Evolutionary conservation across 2,888 invertebrate species (phyloP).

Genomic region (Sinhomidia bicolor): DNA sequence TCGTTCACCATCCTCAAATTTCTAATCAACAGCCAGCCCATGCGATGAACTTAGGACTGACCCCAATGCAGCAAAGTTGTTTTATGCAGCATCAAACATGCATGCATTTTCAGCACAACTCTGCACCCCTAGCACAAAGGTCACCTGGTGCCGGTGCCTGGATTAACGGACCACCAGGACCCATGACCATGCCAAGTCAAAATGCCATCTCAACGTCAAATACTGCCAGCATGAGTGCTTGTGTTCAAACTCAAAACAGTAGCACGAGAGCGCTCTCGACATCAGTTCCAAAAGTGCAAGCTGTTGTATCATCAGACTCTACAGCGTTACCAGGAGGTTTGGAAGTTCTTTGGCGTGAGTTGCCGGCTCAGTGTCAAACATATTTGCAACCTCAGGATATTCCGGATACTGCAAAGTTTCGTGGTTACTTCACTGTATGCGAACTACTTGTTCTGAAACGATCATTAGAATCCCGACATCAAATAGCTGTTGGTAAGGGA

Average conservation of each 20-base stretch:
- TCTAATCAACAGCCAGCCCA: constrained; percentile 48
- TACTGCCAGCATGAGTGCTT: background rate
- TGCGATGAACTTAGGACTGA: background rate
- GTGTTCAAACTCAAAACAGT: constrained; percentile 14
- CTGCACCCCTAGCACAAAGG: background rate
- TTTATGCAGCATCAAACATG: constrained; percentile 60
- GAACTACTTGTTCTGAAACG: constrained; percentile 77
- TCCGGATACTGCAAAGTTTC: constrained; percentile 75
- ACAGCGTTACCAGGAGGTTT: constrained; percentile 73
- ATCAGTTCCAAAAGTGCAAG: constrained; percentile 15
- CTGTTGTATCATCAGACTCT: constrained; percentile 47
- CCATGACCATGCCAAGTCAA: constrained; percentile 1
- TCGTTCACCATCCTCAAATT: constrained; percentile 15
- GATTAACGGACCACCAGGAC: constrained; percentile 32
- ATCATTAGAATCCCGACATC: constrained; percentile 42
- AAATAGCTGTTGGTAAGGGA: background rate
- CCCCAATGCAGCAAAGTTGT: constrained; percentile 16
- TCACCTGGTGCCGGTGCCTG: background rate
- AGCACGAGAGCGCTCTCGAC: background rate
- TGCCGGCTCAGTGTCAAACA: constrained; percentile 76
- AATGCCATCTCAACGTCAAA: background rate
- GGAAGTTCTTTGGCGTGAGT: constrained; percentile 75
- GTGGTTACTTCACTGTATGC: constrained; percentile 79
- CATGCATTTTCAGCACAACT: constrained; percentile 54
- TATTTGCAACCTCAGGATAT: constrained; percentile 77